Percentiles rank a stretch among this genome's conserved stretches.
Evolutionary conservation across 2,888 invertebrate genomes (phyloP).

Genomic region (Acronicta leporina): DNA sequence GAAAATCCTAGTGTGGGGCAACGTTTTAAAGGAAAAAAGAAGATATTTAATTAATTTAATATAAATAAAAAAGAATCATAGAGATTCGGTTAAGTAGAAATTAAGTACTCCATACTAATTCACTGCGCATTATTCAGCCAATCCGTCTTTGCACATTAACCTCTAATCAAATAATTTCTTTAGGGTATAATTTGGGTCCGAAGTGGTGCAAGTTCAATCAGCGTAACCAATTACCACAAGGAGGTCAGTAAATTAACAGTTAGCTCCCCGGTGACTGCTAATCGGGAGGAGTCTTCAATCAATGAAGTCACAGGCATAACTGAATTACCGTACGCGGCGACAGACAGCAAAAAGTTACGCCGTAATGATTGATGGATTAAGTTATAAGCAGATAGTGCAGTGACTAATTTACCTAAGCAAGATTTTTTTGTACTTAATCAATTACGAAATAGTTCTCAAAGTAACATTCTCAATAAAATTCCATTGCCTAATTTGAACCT

Average conservation of each 20-base stretch:
- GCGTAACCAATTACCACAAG: conserved; percentile 44
- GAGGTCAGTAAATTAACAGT: conserved; percentile 46
- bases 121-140: not conserved
- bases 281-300: conserved; percentile 59
- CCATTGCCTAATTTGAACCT: no score
- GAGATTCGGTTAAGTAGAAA: conserved; percentile 1
- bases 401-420: no score
- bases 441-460: no score
- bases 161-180: conserved; percentile 33
- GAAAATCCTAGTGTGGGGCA: no score
- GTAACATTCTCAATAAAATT: no score
- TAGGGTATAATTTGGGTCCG: conserved; percentile 24
- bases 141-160: conserved; percentile 20
- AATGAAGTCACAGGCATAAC: conserved; percentile 64
- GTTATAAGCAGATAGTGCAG: conserved; percentile 21
- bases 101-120: conserved; percentile 5
- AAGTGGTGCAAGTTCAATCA: conserved; percentile 18
- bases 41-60: no score
- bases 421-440: no score
- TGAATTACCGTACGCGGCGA: conserved; percentile 64
- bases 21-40: no score
- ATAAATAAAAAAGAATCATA: conserved; percentile 5
- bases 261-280: conserved; percentile 53
- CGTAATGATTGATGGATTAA: conserved; percentile 49
- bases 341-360: conserved; percentile 60